Conservation (phyloP, 2,113 vertebrate genomes). For the Pterocles gutturalis region DNA sequence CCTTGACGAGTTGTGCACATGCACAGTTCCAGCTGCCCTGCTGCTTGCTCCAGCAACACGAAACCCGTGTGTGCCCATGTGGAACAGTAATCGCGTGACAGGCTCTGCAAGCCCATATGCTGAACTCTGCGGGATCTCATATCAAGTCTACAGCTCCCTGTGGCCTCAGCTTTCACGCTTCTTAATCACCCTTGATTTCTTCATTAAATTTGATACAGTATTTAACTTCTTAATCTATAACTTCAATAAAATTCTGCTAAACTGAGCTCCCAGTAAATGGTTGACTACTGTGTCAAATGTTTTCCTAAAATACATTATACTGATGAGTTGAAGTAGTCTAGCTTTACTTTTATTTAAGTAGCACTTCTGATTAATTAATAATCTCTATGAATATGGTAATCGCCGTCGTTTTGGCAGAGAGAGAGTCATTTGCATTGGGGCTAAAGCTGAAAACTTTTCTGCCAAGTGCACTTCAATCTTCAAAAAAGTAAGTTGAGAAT, state of each 20-base stretch:
- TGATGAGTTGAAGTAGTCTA: background rate
- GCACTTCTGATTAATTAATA: constrained; percentile 22
- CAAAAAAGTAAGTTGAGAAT: background rate
- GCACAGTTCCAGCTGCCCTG: background rate
- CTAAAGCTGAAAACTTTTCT: background rate
- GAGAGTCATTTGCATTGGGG: background rate
- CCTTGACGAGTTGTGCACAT: accelerated
- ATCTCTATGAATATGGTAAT: constrained; percentile 33
- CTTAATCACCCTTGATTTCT: background rate
- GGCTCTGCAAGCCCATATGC: accelerated
- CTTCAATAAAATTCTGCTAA: background rate
- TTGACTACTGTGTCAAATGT: background rate
- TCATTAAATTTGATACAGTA: constrained; percentile 14
- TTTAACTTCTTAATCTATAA: background rate
- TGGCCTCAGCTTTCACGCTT: constrained; percentile 13
- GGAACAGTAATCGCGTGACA: background rate
- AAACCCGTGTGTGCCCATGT: background rate
- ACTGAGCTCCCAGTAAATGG: background rate
- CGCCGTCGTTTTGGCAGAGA: background rate
- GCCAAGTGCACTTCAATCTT: background rate
- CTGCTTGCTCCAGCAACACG: background rate
- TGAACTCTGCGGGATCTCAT: background rate
- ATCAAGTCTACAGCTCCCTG: background rate
- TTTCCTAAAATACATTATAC: background rate
- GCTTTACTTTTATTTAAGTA: background rate